phyloP scores from a whole-genome alignment of 2,113 vertebrate genomes.

The Siniperca chuatsi region DNA sequence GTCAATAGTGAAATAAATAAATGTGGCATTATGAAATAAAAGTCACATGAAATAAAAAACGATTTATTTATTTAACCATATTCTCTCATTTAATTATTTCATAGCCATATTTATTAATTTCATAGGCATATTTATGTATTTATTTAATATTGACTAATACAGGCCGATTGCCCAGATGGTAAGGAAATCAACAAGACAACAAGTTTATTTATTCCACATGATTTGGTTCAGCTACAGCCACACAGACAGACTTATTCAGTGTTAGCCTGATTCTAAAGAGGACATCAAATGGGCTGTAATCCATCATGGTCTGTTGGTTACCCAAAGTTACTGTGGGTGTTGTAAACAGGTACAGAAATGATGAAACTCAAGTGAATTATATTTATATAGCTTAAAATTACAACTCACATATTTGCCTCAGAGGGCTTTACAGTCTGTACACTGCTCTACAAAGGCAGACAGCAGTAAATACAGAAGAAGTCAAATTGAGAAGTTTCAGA shows the following conservation, averaged over 20 bases:
- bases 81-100: too few relatives aligned
- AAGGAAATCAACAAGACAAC: slow-evolving; percentile 24
- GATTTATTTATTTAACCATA: too few relatives aligned
- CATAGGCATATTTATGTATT: too few relatives aligned
- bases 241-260: neutral
- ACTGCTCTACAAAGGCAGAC: too few relatives aligned
- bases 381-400: slow-evolving; percentile 2
- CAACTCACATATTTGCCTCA: neutral
- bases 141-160: too few relatives aligned
- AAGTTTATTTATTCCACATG: slow-evolving; percentile 16
- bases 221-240: neutral
- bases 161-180: slow-evolving; percentile 36
- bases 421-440: neutral
- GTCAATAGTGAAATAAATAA: too few relatives aligned
- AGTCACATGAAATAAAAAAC: too few relatives aligned
- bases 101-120: too few relatives aligned
- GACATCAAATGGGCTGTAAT: neutral
- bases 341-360: neutral
- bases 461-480: too few relatives aligned
- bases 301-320: neutral
- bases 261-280: neutral
- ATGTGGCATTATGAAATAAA: too few relatives aligned
- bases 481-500: too few relatives aligned
- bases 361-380: neutral
- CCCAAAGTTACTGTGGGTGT: neutral